Evolutionary conservation across 1,140 invertebrate species (phyloP).

Genomic region (Diprion similis): DNA sequence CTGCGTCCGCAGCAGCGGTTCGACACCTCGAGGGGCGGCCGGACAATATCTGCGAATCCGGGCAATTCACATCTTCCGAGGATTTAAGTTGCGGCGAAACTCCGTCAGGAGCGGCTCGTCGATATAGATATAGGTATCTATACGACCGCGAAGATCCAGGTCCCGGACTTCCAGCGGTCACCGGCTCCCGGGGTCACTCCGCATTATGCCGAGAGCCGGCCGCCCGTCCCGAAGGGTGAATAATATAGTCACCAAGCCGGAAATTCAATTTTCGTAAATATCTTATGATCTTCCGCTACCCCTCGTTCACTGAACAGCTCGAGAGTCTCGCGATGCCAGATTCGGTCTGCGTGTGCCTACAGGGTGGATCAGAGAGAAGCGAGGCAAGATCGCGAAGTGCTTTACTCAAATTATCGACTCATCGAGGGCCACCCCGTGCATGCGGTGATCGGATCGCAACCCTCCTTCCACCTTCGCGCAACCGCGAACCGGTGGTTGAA

Average conservation of each 20-base stretch:
- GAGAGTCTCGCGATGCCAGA: not conserved
- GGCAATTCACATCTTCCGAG: slow-evolving; percentile 39
- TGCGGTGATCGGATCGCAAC: too few relatives aligned
- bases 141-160: too few relatives aligned
- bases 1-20: slow-evolving; percentile 23
- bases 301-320: not conserved
- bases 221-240: not conserved
- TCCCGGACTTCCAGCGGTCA: not conserved
- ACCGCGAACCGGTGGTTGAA: too few relatives aligned
- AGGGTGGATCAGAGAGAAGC: too few relatives aligned
- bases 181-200: not conserved
- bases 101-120: not conserved
- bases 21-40: not conserved
- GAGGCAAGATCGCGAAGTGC: too few relatives aligned
- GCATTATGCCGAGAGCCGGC: not conserved
- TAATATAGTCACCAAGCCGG: slow-evolving; percentile 18
- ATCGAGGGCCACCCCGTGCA: too few relatives aligned
- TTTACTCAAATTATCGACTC: too few relatives aligned
- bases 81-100: slow-evolving; percentile 1
- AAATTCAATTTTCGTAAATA: slow-evolving; percentile 49
- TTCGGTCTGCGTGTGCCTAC: not conserved
- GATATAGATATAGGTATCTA: not conserved
- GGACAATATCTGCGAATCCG: slow-evolving; percentile 44
- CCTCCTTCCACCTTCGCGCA: too few relatives aligned
- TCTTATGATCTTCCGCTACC: slow-evolving; percentile 21